phyloP scores from a whole-genome alignment of 2,888 invertebrate species.

The Dolomedes plantarius region DNA sequence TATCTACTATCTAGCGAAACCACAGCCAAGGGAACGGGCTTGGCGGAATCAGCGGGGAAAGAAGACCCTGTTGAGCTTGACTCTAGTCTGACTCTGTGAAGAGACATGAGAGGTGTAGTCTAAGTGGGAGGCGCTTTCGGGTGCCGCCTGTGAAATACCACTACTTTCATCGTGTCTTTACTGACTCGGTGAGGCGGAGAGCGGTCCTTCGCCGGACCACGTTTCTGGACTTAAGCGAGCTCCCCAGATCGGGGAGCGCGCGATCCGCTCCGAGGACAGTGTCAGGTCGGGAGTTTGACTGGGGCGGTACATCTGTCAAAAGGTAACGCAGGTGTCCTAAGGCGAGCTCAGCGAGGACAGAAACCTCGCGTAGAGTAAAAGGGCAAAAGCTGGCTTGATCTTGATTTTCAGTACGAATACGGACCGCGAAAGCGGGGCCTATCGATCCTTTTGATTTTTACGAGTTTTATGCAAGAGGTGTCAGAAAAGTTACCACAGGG shows the following conservation, averaged over 20 bases:
- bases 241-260: no score
- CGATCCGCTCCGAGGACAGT: constrained; percentile 78
- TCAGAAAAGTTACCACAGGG: constrained; percentile 77
- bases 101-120: no score
- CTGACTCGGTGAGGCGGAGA: constrained; percentile 79
- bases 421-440: constrained; percentile 82
- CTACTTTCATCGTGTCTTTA: constrained; percentile 80
- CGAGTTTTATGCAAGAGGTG: constrained; percentile 78
- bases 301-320: constrained; percentile 84
- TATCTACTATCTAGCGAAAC: no score
- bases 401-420: constrained; percentile 80
- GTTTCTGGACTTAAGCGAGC: no score
- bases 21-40: no score
- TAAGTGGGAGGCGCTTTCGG: no score
- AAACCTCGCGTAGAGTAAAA: constrained; percentile 85
- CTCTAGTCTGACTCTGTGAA: no score
- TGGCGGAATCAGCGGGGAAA: no score
- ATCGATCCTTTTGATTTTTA: constrained; percentile 81
- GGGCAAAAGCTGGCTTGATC: constrained; percentile 84
- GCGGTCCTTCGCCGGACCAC: constrained; percentile 74
- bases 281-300: constrained; percentile 83
- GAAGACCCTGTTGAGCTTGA: no score
- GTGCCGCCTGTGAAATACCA: constrained; percentile 79
- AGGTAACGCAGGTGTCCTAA: constrained; percentile 83
- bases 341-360: constrained; percentile 82